These are phyloP conservation scores for Ophthalmolycus amberensis DNA, from an alignment of 2,113 vertebrate genomes.

Conservation along the genomic window DNA sequence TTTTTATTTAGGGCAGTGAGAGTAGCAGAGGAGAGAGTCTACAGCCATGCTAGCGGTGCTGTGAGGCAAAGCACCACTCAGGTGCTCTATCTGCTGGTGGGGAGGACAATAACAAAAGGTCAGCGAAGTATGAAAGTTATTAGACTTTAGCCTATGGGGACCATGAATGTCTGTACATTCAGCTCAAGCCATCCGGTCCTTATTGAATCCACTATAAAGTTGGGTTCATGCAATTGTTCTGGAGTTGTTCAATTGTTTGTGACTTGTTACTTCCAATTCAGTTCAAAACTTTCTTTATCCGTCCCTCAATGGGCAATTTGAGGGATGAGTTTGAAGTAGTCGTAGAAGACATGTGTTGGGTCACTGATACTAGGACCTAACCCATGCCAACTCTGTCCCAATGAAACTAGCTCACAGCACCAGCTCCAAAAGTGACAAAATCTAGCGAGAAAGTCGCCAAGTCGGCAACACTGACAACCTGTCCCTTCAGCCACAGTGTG, in stretches of 20 bases:
- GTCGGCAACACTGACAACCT: too few species aligned
- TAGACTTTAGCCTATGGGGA: background rate
- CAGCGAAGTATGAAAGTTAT: background rate
- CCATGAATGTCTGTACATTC: background rate
- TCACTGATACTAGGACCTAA: too few species aligned
- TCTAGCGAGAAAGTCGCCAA: too few species aligned
- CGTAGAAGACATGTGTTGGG: too few species aligned
- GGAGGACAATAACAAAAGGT: background rate
- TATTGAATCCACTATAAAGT: background rate
- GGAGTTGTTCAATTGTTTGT: background rate
- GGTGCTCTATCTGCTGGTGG: background rate
- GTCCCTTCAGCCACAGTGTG: too few species aligned
- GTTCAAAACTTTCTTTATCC: background rate
- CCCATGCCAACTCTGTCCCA: too few species aligned
- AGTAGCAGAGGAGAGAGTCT: background rate
- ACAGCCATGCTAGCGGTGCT: background rate
- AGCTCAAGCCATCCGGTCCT: background rate
- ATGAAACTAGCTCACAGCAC: too few species aligned
- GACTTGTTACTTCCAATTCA: background rate
- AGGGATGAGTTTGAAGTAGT: too few species aligned
- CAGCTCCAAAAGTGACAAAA: too few species aligned
- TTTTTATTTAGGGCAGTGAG: background rate
- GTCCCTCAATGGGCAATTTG: background rate
- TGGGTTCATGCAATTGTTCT: background rate
- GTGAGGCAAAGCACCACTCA: background rate